These are phyloP conservation scores for Drosophila kambysellisi DNA, from an alignment of 2,888 invertebrate genomes.

Conservation along the genomic window DNA sequence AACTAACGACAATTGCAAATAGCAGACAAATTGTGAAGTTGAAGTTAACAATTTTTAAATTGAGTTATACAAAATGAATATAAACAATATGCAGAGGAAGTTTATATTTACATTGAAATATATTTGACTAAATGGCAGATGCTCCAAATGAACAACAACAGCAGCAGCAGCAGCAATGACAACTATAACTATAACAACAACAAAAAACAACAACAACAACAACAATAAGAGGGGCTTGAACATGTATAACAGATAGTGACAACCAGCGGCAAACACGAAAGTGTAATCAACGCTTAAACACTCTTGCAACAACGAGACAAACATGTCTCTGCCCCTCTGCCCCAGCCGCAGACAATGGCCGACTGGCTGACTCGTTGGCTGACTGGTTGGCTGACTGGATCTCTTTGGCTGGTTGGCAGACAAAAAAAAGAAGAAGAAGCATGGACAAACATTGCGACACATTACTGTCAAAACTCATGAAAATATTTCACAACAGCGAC, in stretches of 20 bases:
- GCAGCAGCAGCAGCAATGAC: conserved; percentile 17
- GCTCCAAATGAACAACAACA: conserved; percentile 35
- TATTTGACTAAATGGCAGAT: conserved; percentile 32
- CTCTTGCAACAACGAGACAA: conserved; percentile 68
- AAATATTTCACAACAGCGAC: conserved; percentile 77
- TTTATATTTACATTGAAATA: conserved; percentile 1
- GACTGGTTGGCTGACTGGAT: conserved; percentile 14
- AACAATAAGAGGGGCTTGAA: conserved; percentile 30
- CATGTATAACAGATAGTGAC: conserved; percentile 61
- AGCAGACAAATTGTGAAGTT: not conserved
- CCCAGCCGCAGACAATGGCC: conserved; percentile 59
- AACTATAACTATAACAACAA: conserved; percentile 19
- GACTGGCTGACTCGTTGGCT: conserved; percentile 31
- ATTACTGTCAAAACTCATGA: conserved; percentile 81
- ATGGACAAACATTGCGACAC: conserved; percentile 80
- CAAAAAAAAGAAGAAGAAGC: conserved; percentile 46
- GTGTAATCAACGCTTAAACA: conserved; percentile 81
- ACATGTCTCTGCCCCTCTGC: conserved; percentile 58
- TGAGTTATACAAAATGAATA: conserved; percentile 1
- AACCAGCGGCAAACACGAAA: conserved; percentile 76
- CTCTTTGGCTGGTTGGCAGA: conserved; percentile 32
- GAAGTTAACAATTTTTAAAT: not conserved
- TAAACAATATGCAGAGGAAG: not conserved
- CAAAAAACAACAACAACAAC: conserved; percentile 9
- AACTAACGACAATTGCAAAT: not conserved